phyloP scores from a whole-genome alignment of 2,888 invertebrate species.

The Zelleria hepariella region DNA sequence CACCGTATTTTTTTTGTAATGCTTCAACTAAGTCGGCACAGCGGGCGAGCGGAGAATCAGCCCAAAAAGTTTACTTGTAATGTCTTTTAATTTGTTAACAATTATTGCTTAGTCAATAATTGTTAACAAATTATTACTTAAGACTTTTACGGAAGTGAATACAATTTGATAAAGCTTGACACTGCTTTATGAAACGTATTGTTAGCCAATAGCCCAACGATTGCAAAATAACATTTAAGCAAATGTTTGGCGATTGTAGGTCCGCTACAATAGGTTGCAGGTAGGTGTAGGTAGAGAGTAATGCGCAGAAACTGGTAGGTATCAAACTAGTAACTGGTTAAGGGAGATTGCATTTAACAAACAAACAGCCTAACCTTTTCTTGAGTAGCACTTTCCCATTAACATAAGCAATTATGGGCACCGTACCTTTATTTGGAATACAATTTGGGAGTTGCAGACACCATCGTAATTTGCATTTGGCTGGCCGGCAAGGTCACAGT shows the following conservation, averaged over 20 bases:
- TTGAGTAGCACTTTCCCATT: not conserved
- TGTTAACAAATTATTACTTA: no score
- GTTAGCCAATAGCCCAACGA: not conserved
- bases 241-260: not conserved
- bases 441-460: not conserved
- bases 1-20: no score
- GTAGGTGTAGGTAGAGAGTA: not conserved
- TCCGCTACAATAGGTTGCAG: not conserved
- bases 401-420: not conserved
- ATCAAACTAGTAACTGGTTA: not conserved
- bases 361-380: not conserved
- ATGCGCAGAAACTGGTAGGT: not conserved
- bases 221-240: not conserved
- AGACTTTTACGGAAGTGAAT: no score
- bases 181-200: no score
- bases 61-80: no score
- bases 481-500: not conserved
- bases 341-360: not conserved
- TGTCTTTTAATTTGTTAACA: no score
- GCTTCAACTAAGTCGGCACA: no score
- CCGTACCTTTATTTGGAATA: not conserved
- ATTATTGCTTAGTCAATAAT: no score
- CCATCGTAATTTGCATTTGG: not conserved
- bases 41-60: no score
- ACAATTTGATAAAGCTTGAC: no score